Base-by-base conservation (phyloP, 2,888 invertebrate species). In the Trachelus iudaicus region DNA sequence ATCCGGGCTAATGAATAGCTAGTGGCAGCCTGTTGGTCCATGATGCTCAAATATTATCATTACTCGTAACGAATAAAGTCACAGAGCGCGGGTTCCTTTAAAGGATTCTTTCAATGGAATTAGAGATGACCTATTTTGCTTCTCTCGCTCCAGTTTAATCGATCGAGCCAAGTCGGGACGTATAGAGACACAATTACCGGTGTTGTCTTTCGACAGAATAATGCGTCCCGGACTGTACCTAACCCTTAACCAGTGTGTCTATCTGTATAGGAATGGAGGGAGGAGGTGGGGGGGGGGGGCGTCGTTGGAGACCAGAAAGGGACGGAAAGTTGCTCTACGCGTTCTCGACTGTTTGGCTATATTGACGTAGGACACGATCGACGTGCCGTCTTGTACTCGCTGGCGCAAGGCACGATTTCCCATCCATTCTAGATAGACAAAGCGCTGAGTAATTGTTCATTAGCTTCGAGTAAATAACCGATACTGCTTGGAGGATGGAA, bases 1-100 rank as follows among this genome's bases (percentile, higher is more conserved):
- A 88, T 82, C 82, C 82, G 77, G 81, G 82, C 86, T 89, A 88
- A 89, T 86, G 87, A 88, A 86, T 87, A 88, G 87, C 89, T 88
- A 88, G 87, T 85, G 84, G 82, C 83, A 78, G 82, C 13, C 37
- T 13, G 13, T 0, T 0, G 13, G 37, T 37, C 13, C 13, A 37
- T 13, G 37, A 37, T 37, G 1, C 4, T 13, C 15, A 15, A 40
- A 6, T 15, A 40, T 40, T 4, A 15, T 6, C 15, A 40, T 13
- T 15, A 15, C 15, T 15, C 15, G 12, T 15, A 40, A 40, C 13
- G 40, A 40, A 40, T 40, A 4, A 4, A 40, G 40, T 15, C 1
- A 40, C 15, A 40, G 40, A 40, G 40, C 15, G 40, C 40, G 40
- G 40, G 15, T 15, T 40, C 40, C 1, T 1, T 40, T 40, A 15